Conservation (phyloP, 2,113 vertebrate genomes). For the Psittacus erithacus region DNA sequence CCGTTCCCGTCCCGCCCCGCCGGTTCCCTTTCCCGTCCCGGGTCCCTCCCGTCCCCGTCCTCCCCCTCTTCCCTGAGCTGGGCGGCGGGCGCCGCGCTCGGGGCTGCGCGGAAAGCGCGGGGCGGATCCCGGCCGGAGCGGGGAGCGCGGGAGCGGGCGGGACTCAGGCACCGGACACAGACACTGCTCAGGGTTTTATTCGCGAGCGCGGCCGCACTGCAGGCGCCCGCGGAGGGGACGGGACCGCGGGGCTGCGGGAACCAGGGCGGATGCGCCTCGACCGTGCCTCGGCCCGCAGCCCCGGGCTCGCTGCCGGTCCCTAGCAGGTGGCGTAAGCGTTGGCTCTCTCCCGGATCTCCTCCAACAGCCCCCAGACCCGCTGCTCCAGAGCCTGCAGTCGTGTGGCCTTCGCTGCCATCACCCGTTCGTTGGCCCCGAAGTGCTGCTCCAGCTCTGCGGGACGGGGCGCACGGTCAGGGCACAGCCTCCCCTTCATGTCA, state of each 20-base stretch:
- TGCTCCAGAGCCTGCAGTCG: constrained; percentile 74
- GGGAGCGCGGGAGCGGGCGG: background rate
- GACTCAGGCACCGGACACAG: background rate
- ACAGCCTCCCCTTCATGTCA: background rate
- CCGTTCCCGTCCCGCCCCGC: background rate
- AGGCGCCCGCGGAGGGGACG: background rate
- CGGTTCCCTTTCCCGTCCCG: background rate
- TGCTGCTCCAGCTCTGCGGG: constrained; percentile 77
- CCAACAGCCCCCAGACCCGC: constrained; percentile 66
- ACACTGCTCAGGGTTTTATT: background rate
- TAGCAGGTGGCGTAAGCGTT: constrained; percentile 78
- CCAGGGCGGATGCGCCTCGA: background rate
- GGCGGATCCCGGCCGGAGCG: constrained; percentile 53
- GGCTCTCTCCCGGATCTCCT: constrained; percentile 70
- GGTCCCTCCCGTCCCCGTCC: background rate
- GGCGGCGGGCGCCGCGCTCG: background rate
- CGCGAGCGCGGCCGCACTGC: background rate
- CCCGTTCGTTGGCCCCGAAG: constrained; percentile 77
- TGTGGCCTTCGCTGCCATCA: constrained; percentile 74
- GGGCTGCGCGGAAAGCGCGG: constrained; percentile 53
- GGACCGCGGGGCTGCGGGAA: background rate
- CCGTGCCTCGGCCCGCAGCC: too few species aligned
- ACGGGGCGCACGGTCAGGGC: background rate
- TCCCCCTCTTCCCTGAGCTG: background rate
- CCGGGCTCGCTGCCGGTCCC: background rate